A percentile compares a stretch with the other conserved stretches of the same genome.
These are phyloP conservation scores for Oreochromis spilurus DNA, from an alignment of 2,113 vertebrate genomes.

Conservation along the genomic window DNA sequence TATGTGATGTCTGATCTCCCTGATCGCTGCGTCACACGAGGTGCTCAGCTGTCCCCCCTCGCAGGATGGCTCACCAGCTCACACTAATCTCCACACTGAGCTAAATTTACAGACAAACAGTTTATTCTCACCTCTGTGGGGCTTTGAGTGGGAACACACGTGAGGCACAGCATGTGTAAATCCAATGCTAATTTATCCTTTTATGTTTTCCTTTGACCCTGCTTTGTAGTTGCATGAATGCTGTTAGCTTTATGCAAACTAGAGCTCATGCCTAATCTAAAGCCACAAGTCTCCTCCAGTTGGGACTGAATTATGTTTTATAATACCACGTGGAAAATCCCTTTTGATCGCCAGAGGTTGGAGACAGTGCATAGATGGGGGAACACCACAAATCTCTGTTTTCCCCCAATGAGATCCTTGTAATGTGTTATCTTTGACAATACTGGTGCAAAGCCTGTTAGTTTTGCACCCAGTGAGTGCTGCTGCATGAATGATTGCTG, in stretches of 20 bases:
- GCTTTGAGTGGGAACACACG: neutral
- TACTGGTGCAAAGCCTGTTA: neutral
- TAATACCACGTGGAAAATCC: slow-evolving; percentile 17
- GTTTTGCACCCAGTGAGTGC: neutral
- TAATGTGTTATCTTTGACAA: slow-evolving; percentile 17
- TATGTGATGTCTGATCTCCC: slow-evolving; percentile 61
- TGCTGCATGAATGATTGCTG: neutral
- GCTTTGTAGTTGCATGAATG: neutral
- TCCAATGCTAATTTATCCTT: neutral
- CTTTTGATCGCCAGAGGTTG: slow-evolving; percentile 14
- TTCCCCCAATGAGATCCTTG: neutral
- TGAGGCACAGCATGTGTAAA: neutral
- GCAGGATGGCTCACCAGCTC: slow-evolving; percentile 41
- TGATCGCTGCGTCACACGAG: slow-evolving; percentile 39
- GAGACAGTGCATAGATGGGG: neutral
- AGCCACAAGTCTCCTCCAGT: neutral
- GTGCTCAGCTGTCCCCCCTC: slow-evolving; percentile 48
- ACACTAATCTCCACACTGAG: slow-evolving; percentile 50
- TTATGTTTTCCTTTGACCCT: neutral
- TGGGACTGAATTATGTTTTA: neutral
- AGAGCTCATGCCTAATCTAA: neutral
- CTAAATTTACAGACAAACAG: slow-evolving; percentile 48
- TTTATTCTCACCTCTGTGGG: slow-evolving; percentile 31
- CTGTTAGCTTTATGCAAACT: neutral
- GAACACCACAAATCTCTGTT: neutral